Base-by-base conservation (phyloP, 2,113 vertebrate species). In the Xiphorhynchus elegans region DNA sequence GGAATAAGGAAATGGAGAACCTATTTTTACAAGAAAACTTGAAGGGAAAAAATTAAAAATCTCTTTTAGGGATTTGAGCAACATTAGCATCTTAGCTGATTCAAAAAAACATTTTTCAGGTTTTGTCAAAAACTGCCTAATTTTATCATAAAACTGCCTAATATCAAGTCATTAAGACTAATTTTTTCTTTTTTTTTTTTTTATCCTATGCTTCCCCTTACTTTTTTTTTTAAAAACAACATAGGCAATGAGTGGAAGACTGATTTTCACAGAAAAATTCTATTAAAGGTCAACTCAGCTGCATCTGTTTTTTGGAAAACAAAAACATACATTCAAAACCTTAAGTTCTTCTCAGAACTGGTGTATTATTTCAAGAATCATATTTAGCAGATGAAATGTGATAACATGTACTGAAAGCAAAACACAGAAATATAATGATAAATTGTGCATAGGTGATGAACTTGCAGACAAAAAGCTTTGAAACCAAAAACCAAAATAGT, bases 1-100 rank as follows among this genome's bases (percentile, higher is more conserved):
- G 28, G 68, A 95, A 93, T 4, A 89, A 44, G 64, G 53, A 89
- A 97, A 84, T 25, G n/a, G 56, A 87, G 72, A 97, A 87, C 85
- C 89, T 3, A 8, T 31, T 19, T 88, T 93, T 75, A 69, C 66
- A 92, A 66, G 39, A 47, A 83, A 91, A 89, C 16, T 56, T 85
- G n/a, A 53, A 46, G 9, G 17, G n/a, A 84, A 60, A 37, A 5
- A 47, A 15, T 73, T 25, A 10, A 47, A 9, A 44, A 66, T 17
- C 18, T 84, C n/a, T 92, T 73, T 85, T 77, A 93, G 46, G 52
- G 13, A 49, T 53, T 39, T 91, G 19, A 84, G 31, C 73, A 96
- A 80, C 53, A 37, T 40, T 60, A 59, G 33, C 8, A 52, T 47
- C 62, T 77, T 78, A 70, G 62, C 24, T 67, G 42, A 89, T 55